Evolutionary conservation across 1,140 invertebrate species (phyloP), one percentile per base, ranked within the genome.

Genomic region (Euglossa dilemma): DNA sequence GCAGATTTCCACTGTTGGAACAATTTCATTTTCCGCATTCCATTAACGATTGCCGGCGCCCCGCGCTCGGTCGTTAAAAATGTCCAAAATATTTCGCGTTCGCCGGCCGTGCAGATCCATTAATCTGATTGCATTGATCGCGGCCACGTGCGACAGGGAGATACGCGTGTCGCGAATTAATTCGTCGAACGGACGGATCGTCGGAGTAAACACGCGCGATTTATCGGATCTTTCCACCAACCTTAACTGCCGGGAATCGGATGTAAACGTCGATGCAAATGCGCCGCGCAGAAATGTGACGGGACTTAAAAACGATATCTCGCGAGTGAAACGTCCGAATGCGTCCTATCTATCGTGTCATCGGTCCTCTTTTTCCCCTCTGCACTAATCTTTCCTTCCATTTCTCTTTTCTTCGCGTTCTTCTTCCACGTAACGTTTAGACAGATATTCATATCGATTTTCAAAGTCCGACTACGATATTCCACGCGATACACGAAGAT

Each of bases 1-100:
- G 50, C n/a, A 16, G 25, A 14, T 7, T 12, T 66, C 2, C 14
- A 47, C 23, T 16, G 45, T n/a, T 9, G 9, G 23, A 54, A 9
- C 7, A 36, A 56, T 77, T 25, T 23, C 28, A 64, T 76, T 76
- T 64, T 12, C 43, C 20, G 50, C 50, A 28, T 77, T 56, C 25
- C 63, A 66, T 67, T 66, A 66, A 52, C 43, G 25, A 14, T 6
- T 6, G 20, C 16, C 6, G n/a, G 6, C 11, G 6, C 20, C 47
- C 47, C 25, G 6, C 45, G 59, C n/a, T 14, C 45, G 20, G 18
- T 66, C 20, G 75, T 77, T 45, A 25, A 76, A 76, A 36, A 36
- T 56, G n/a, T 74, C 69, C 56, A 45, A 86, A 86, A 71, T 61
- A 75, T 85, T 85, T 73, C 2, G n/a, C 45, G 47, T 45, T 25